Conservation (phyloP, 2,888 invertebrate genomes). For the Cepaea hortensis region DNA sequence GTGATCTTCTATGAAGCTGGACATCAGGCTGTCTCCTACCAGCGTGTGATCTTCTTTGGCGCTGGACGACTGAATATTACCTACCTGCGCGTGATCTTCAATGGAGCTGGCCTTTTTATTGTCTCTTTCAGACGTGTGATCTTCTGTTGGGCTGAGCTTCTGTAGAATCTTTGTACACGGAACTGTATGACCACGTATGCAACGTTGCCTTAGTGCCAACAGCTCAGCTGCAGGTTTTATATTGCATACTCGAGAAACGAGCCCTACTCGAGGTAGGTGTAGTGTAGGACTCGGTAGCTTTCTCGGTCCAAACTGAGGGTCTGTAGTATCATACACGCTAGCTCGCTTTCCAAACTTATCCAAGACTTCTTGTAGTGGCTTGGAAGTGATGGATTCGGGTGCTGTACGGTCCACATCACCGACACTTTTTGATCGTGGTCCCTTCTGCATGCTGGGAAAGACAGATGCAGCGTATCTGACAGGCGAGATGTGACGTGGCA, state of each 20-base stretch:
- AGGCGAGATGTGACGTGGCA: constrained; percentile 53
- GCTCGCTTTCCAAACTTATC: constrained; percentile 52
- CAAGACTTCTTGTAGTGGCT: constrained; percentile 49
- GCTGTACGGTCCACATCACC: constrained; percentile 45
- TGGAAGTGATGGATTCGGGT: background rate
- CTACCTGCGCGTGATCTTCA: too few species aligned
- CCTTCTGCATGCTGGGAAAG: constrained; percentile 27
- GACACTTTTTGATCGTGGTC: constrained; percentile 51
- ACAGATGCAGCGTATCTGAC: constrained; percentile 46
- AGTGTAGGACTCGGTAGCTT: constrained; percentile 59
- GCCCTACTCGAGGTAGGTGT: constrained; percentile 56
- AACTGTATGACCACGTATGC: constrained; percentile 66
- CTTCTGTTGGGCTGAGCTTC: constrained; percentile 63
- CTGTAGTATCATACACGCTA: constrained; percentile 52
- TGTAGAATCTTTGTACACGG: constrained; percentile 66
- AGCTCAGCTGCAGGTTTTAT: constrained; percentile 73
- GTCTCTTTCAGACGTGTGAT: constrained; percentile 37
- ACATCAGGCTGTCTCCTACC: too few species aligned
- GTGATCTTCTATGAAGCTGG: too few species aligned
- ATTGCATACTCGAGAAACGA: constrained; percentile 61
- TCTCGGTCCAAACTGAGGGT: constrained; percentile 50
- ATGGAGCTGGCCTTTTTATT: background rate
- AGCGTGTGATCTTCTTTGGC: too few species aligned
- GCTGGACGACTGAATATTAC: too few species aligned
- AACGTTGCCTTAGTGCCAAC: constrained; percentile 69